Conservation (phyloP, 2,797 vertebrate species). For the Ibycter americanus region DNA sequence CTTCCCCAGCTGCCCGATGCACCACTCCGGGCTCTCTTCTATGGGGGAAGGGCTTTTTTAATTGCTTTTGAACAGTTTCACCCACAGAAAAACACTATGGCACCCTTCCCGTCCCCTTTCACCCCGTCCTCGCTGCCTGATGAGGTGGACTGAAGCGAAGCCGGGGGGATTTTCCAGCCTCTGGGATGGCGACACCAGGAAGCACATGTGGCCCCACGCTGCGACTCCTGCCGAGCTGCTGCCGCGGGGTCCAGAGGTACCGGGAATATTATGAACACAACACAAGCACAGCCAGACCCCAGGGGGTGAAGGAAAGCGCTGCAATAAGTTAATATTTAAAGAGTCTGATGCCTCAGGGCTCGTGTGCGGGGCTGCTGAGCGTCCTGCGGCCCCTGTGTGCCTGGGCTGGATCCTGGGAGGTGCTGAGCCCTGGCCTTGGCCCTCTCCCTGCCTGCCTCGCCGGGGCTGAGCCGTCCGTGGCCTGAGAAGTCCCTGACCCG, state of each 20-base stretch:
- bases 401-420: background rate
- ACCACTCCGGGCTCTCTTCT: fast-evolving
- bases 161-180: fast-evolving
- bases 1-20: fast-evolving
- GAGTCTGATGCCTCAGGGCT: background rate
- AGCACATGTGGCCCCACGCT: fast-evolving
- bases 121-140: fast-evolving
- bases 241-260: fast-evolving
- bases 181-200: fast-evolving
- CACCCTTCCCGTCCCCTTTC: background rate
- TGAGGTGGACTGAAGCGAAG: fast-evolving
- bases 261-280: fast-evolving
- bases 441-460: background rate
- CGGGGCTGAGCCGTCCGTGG: fast-evolving
- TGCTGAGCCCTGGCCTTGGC: background rate
- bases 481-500: background rate
- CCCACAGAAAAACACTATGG: fast-evolving
- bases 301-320: background rate
- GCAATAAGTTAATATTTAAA: background rate
- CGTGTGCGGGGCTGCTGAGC: fast-evolving
- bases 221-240: background rate
- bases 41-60: no score
- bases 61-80: fast-evolving
- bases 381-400: fast-evolving
- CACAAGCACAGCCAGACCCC: fast-evolving